A percentile compares a stretch with the other conserved stretches of the same genome.
These are phyloP conservation scores for Apostichopus japonicus DNA, from an alignment of 35 echinoderm and acorn worm genomes.

Conservation along the genomic window DNA sequence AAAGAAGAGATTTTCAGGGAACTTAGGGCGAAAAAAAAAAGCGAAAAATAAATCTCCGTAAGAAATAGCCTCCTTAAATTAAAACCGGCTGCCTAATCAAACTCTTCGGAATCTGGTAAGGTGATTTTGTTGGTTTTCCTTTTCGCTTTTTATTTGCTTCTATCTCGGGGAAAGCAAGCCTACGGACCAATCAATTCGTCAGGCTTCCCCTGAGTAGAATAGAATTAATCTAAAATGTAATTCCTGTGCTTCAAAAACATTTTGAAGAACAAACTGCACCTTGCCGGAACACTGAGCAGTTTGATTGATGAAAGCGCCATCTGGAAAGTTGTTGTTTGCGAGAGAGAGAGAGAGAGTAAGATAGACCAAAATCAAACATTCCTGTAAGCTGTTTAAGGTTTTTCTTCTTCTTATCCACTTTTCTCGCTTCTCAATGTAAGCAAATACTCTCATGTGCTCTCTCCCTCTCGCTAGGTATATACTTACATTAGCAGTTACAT, in stretches of 20 bases:
- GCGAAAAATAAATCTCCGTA: not conserved
- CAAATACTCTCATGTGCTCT: too few species aligned
- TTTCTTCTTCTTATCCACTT: too few species aligned
- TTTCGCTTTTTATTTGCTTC: not conserved
- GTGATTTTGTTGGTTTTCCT: not conserved
- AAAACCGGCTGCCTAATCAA: not conserved
- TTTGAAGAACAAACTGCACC: not conserved
- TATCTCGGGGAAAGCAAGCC: not conserved
- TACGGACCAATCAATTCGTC: not conserved
- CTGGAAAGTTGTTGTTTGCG: not conserved
- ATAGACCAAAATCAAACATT: too few species aligned
- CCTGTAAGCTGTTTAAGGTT: too few species aligned
- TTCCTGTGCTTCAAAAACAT: conserved; percentile 42
- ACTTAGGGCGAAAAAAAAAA: not conserved
- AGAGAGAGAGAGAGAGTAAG: not conserved
- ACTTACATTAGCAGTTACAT: too few species aligned
- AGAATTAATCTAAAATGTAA: conserved; percentile 14
- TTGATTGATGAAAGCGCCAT: not conserved
- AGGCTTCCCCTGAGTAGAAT: not conserved
- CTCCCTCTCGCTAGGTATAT: too few species aligned
- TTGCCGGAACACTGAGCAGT: not conserved
- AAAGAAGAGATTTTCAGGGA: not conserved
- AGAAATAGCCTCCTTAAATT: conserved; percentile 25
- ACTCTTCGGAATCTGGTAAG: not conserved
- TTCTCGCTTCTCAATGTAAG: too few species aligned